A percentile compares a stretch with the other conserved stretches of the same genome.
These are phyloP conservation scores for Melipona beecheii DNA, from an alignment of 2,888 invertebrate genomes.

Conservation along the genomic window DNA sequence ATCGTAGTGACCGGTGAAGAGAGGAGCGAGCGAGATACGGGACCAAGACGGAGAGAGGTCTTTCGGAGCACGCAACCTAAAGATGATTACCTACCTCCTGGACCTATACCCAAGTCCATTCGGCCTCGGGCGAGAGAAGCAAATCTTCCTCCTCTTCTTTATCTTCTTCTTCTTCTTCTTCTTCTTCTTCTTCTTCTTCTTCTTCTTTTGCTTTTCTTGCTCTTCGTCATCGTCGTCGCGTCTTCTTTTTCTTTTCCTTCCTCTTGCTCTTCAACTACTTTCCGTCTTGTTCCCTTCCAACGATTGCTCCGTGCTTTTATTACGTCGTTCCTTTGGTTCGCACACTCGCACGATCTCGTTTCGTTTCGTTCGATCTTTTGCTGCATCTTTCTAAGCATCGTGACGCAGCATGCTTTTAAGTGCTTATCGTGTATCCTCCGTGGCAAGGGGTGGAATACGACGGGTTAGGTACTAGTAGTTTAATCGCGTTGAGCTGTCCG, in stretches of 20 bases:
- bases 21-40: constrained; percentile 23
- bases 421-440: constrained; percentile 36
- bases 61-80: constrained; percentile 81
- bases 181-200: constrained; percentile 43
- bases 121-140: constrained; percentile 69
- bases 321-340: constrained; percentile 40
- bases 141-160: constrained; percentile 64
- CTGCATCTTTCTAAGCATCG: constrained; percentile 37
- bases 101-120: constrained; percentile 72
- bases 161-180: constrained; percentile 35
- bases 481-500: constrained; percentile 36
- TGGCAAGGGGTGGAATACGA: not conserved
- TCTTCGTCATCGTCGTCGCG: constrained; percentile 17
- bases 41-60: constrained; percentile 58
- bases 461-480: constrained; percentile 2
- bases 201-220: not conserved
- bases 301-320: constrained; percentile 60
- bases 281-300: constrained; percentile 32
- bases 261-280: not conserved
- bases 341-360: constrained; percentile 9
- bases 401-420: constrained; percentile 41
- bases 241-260: constrained; percentile 33
- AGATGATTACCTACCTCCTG: constrained; percentile 81
- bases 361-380: constrained; percentile 23
- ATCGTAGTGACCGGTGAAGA: constrained; percentile 57